Evolutionary conservation across 2,888 invertebrate genomes (phyloP).

Genomic region (Heliconius ethilla): DNA sequence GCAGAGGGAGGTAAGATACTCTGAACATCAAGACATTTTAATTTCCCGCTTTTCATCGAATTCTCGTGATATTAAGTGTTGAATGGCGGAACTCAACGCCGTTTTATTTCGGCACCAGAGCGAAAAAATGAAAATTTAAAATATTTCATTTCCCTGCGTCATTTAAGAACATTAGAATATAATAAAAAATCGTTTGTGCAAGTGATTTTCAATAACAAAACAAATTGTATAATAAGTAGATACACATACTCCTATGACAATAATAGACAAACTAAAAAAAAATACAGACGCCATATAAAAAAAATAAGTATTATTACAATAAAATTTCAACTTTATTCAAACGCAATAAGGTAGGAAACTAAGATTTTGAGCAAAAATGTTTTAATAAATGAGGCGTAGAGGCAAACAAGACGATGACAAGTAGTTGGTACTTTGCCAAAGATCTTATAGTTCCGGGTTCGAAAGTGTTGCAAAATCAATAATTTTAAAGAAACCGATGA

Average conservation of each 20-base stretch:
- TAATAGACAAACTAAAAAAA: slow-evolving; percentile 10
- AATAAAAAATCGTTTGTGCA: neutral
- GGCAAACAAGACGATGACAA: slow-evolving; percentile 50
- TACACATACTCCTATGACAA: neutral
- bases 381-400: slow-evolving; percentile 25
- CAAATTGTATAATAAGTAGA: neutral
- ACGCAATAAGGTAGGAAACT: neutral
- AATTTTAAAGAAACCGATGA: neutral
- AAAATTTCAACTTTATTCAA: slow-evolving; percentile 20
- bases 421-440: slow-evolving; percentile 59
- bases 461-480: neutral
- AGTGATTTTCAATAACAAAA: neutral
- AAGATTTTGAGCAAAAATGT: neutral
- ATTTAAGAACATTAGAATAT: neutral
- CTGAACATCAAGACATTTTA: no score
- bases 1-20: no score
- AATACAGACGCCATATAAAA: slow-evolving; percentile 22
- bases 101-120: no score
- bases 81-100: no score
- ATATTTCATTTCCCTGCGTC: no score
- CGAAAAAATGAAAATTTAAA: no score
- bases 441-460: slow-evolving; percentile 53
- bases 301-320: neutral
- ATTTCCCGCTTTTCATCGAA: no score
- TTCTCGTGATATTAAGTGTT: no score